Evolutionary conservation across 2,113 vertebrate genomes (phyloP), one percentile per base, ranked within the genome.

Genomic region (Sitta europaea): DNA sequence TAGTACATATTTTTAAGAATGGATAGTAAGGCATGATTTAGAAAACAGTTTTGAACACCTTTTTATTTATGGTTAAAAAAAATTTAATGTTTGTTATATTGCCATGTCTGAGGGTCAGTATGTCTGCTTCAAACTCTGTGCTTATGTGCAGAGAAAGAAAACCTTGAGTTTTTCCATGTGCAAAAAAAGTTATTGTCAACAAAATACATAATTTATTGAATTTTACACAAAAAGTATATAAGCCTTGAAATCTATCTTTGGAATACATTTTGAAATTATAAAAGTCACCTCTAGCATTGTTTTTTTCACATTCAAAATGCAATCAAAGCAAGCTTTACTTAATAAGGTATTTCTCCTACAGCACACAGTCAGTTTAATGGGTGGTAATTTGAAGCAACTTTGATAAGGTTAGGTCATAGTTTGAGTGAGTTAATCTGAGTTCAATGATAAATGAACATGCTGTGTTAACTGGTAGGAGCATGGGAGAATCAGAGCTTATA

Each of bases 401-500:
- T 97, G 83, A 86, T 93, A 94, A 96, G 95, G 95, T 95, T 95
- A 94, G 65, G 95, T 92, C 85, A 91, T 84, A 95, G 90, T 95
- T 96, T 95, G 73, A 90, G 65, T 83, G 57, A 96, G 90, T 96
- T 97, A 97, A 95, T 95, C 89, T 94, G 88, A 93, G 88, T 94
- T 95, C 90, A 96, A 70, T 96, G 95, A 96, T 95, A 95, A 96
- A 97, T 96, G 96, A 96, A 93, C 80, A 86, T 91, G 71, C 65
- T 88, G 57, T 79, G 80, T 90, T 97, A 97, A 97, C 95, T 90
- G 82, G 72, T 92, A 96, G 68, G 21, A 95, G 65, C 88, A 96
- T 38, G 67, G 91, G 95, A 96, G 95, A 97, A 96, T 96, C 88
- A 95, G 95, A 90, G 85, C 71, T 97, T 96, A 94, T 90, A 97